Conservation (phyloP, 2,888 invertebrate species). For the Pterostichus niger region DNA sequence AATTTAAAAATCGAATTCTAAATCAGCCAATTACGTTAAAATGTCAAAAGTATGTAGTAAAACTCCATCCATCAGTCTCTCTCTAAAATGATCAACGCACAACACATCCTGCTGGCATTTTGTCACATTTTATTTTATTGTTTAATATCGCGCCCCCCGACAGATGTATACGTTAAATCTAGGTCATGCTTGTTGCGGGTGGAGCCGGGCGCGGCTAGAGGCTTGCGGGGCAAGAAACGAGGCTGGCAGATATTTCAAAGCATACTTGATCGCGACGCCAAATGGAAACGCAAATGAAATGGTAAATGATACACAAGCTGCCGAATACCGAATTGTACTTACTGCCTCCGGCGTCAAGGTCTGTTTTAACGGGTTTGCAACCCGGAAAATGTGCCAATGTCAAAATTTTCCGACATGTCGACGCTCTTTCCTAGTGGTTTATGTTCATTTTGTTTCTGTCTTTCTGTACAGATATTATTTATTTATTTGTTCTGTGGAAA, state of each 20-base stretch:
- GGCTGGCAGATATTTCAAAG: constrained; percentile 51
- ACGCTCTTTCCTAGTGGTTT: not conserved
- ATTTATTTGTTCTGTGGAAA: not conserved
- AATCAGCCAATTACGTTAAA: too few species aligned
- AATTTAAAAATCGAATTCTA: too few species aligned
- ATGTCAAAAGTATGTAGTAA: not conserved
- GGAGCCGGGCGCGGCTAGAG: not conserved
- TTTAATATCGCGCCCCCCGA: constrained; percentile 52
- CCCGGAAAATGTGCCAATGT: not conserved
- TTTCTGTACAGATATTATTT: not conserved
- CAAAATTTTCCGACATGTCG: not conserved
- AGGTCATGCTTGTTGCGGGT: constrained; percentile 61
- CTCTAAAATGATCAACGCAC: not conserved
- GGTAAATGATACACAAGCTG: constrained; percentile 55
- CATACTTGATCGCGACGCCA: constrained; percentile 56
- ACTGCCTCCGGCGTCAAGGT: not conserved
- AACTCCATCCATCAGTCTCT: not conserved
- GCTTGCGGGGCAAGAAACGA: not conserved
- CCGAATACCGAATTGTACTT: constrained; percentile 34
- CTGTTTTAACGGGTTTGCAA: too few species aligned
- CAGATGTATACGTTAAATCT: constrained; percentile 52
- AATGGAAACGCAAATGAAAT: constrained; percentile 62
- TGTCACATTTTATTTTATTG: constrained; percentile 58
- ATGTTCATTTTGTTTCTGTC: not conserved
- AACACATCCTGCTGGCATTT: constrained; percentile 9